Evolutionary conservation across 2,888 invertebrate genomes (phyloP), one percentile per base, ranked within the genome.

Genomic region (Amitus sp.): DNA sequence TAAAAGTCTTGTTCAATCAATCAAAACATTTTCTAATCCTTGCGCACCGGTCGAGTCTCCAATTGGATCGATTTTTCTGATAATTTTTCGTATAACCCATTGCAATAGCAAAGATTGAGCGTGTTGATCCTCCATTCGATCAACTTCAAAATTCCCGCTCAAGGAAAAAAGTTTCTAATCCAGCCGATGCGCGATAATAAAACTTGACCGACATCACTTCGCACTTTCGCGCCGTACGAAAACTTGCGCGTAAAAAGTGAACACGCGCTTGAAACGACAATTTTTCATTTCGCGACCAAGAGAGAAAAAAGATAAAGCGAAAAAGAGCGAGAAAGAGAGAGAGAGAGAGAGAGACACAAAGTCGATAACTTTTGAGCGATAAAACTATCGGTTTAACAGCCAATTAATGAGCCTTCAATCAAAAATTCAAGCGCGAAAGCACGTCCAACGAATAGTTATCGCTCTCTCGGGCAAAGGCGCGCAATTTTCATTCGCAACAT

Each of bases 61-160:
- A n/a, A 27, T 46, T 18, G 10, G 19, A 17, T 33, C 30, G 47
- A 33, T 47, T n/a, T n/a, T n/a, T n/a, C n/a, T n/a, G n/a, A n/a
- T n/a, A n/a, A n/a, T n/a, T n/a, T n/a, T n/a, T n/a, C n/a, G n/a
- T n/a, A n/a, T n/a, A n/a, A n/a, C n/a, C n/a, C n/a, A n/a, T n/a
- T n/a, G n/a, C n/a, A n/a, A n/a, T n/a, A n/a, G n/a, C n/a, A n/a
- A 42, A 30, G 23, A 54, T 37, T 49, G 43, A 33, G 19, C 48
- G 43, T 19, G 18, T 45, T 37, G 48, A 49, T 45, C 45, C 42
- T 19, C 43, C 27, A 48, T 43, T 55, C 49, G 37, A 55, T 55
- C n/a, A 15, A 27, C 18, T 37, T n/a, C n/a, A 12, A 49, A 43
- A 47, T 48, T 45, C 33, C 2, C 9, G 15, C 37, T 13, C 37